A percentile compares a stretch with the other conserved stretches of the same genome.
phyloP scores from a whole-genome alignment of 2,113 vertebrate species.

The Echinops telfairi region DNA sequence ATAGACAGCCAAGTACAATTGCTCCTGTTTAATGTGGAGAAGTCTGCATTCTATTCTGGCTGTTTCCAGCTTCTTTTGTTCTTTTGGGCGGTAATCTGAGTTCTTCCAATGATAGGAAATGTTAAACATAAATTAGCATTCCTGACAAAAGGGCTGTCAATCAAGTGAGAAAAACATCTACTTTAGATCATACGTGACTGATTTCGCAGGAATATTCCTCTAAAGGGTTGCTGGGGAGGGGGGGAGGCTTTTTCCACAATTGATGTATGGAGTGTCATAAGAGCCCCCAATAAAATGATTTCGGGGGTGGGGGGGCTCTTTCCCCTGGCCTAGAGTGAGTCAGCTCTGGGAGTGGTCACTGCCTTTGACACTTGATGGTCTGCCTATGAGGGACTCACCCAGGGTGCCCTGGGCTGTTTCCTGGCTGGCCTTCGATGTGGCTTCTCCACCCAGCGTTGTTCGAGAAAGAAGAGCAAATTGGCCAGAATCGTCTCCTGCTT shows the following conservation, averaged over 20 bases:
- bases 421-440: not conserved
- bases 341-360: not conserved
- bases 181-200: not conserved
- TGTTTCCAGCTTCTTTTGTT: not conserved
- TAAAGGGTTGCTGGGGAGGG: not conserved
- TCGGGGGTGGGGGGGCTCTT: too few relatives aligned
- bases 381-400: not conserved
- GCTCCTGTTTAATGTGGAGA: fast-evolving
- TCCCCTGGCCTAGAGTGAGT: not conserved
- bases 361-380: not conserved
- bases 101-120: not conserved
- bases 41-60: not conserved
- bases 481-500: not conserved
- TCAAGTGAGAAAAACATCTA: not conserved
- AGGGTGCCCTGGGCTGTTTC: not conserved
- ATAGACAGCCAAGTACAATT: not conserved
- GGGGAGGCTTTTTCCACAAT: too few relatives aligned
- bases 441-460: not conserved
- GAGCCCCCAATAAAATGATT: too few relatives aligned
- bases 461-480: not conserved
- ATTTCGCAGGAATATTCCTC: not conserved
- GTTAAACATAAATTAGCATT: constrained; percentile 42
- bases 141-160: constrained; percentile 26
- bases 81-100: not conserved
- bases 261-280: too few relatives aligned